Conservation (phyloP, 2,113 vertebrate genomes). For the Brevimyrus niger region DNA sequence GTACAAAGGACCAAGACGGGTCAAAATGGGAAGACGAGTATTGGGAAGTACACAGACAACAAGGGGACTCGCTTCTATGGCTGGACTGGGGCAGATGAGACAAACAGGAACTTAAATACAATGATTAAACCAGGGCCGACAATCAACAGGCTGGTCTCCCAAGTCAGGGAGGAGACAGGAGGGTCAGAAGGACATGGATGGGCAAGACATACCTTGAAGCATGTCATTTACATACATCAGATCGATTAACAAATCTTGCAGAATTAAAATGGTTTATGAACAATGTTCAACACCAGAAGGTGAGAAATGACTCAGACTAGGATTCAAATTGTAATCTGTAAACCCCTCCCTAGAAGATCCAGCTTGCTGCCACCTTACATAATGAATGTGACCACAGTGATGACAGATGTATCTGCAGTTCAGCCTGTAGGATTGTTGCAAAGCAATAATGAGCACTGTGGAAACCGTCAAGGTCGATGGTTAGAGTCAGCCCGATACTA, state of each 20-base stretch:
- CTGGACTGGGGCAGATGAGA: background rate
- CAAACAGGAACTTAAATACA: background rate
- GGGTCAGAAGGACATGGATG: background rate
- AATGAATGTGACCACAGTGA: background rate
- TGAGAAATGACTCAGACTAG: conserved; percentile 2
- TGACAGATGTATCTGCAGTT: background rate
- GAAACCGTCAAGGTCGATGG: background rate
- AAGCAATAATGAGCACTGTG: background rate
- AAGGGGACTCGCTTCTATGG: background rate
- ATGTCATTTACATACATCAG: background rate
- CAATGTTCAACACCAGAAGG: background rate
- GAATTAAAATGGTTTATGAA: background rate
- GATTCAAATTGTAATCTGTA: conserved; percentile 1
- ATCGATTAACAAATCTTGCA: background rate
- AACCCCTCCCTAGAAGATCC: background rate
- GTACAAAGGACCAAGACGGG: background rate
- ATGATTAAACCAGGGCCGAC: too few species aligned
- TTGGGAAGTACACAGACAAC: background rate
- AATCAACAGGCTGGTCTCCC: background rate
- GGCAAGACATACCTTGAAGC: background rate
- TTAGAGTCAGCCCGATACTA: background rate
- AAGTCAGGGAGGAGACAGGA: background rate
- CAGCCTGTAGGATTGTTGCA: background rate
- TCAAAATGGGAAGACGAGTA: background rate
- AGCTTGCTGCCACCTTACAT: background rate